A percentile compares a stretch with the other conserved stretches of the same genome.
Conservation (phyloP, 2,113 vertebrate genomes). For the Marcusenius ussheri region DNA sequence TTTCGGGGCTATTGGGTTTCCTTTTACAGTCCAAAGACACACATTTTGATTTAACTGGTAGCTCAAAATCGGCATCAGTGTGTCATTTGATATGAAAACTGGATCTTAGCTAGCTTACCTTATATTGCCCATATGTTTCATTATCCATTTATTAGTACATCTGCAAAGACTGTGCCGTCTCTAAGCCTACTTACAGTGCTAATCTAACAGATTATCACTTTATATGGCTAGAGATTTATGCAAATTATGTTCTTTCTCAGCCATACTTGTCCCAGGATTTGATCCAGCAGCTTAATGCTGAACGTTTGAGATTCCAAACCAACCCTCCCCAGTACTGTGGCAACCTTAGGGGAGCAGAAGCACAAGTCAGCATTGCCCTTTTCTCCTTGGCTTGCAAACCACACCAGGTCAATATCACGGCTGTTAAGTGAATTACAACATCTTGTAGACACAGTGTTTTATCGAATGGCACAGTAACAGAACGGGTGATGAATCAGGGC, state of each 20-base stretch:
- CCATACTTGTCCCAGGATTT: neutral
- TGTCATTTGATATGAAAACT: neutral
- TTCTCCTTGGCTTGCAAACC: neutral
- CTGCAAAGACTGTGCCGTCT: neutral
- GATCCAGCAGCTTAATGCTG: neutral
- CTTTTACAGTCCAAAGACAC: neutral
- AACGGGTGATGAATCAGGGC: neutral
- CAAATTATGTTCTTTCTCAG: neutral
- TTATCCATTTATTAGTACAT: neutral
- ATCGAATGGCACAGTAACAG: neutral
- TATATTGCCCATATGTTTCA: neutral
- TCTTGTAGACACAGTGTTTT: constrained; percentile 7
- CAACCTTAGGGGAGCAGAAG: neutral
- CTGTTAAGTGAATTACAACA: neutral
- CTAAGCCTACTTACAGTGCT: neutral
- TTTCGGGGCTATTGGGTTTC: neutral
- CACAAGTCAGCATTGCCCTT: neutral
- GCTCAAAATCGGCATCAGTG: neutral
- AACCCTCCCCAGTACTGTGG: neutral
- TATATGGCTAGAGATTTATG: neutral
- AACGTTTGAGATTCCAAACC: neutral
- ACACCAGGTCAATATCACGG: constrained; percentile 1
- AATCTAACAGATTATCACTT: neutral
- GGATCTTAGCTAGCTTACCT: neutral
- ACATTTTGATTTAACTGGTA: neutral